Evolutionary conservation across 2,797 vertebrate genomes (phyloP).

Genomic region (Cossypha heuglini): DNA sequence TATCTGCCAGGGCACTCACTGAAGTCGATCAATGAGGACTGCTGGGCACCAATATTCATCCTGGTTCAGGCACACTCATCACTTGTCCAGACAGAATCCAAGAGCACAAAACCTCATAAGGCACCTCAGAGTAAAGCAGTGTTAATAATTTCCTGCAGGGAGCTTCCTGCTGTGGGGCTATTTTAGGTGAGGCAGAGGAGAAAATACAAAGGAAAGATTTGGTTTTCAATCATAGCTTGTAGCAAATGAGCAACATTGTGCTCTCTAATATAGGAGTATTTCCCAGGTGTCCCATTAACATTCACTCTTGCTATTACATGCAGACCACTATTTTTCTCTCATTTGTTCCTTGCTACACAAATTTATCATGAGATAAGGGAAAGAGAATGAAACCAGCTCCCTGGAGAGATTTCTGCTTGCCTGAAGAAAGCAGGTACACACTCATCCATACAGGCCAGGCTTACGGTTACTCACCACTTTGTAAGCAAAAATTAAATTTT

Average conservation of each 20-base stretch:
- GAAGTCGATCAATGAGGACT: not conserved
- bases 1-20: not conserved
- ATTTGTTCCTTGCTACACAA: constrained; percentile 27
- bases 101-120: not conserved
- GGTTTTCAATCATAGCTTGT: constrained; percentile 24
- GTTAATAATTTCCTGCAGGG: not conserved
- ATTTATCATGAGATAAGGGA: not conserved
- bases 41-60: not conserved
- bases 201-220: constrained; percentile 1
- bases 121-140: not conserved
- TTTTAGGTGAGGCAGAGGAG: not conserved
- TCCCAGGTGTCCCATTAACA: constrained; percentile 26
- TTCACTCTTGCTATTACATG: not conserved
- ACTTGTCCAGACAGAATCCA: not conserved
- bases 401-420: not conserved
- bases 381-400: not conserved
- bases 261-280: constrained; percentile 9
- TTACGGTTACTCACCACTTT: not conserved
- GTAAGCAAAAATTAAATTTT: not conserved
- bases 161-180: not conserved
- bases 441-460: not conserved
- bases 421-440: not conserved
- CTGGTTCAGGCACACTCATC: not conserved
- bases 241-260: constrained; percentile 21
- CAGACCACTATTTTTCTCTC: not conserved